These are phyloP conservation scores for Polydesmus complanatus DNA, from an alignment of 2,888 invertebrate genomes.

Conservation along the genomic window DNA sequence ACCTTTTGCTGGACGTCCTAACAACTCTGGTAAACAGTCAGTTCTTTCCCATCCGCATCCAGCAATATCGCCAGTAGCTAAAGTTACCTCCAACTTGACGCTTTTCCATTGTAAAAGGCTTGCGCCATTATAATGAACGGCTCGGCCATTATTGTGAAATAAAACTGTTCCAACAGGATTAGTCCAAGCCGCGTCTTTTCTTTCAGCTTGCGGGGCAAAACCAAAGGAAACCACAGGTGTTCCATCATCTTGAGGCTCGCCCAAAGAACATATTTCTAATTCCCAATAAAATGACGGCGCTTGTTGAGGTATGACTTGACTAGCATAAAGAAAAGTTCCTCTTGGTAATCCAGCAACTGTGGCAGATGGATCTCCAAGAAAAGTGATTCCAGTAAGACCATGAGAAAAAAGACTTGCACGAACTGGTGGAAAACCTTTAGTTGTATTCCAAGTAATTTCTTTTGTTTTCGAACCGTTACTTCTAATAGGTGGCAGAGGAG, in stretches of 20 bases:
- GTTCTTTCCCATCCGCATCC: conserved; percentile 32
- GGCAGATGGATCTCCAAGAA: conserved; percentile 31
- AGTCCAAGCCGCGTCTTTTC: conserved; percentile 32
- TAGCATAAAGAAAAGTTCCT: conserved; percentile 31
- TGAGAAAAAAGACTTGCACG: conserved; percentile 30
- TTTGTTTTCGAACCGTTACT: background rate
- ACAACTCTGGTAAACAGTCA: conserved; percentile 22
- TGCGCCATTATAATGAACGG: conserved; percentile 33
- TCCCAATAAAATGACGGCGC: conserved; percentile 34
- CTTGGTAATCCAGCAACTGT: conserved; percentile 28
- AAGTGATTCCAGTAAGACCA: conserved; percentile 28
- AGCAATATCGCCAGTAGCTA: conserved; percentile 30
- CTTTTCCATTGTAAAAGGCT: conserved; percentile 33
- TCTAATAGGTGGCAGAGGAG: conserved; percentile 30
- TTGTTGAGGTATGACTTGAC: conserved; percentile 29
- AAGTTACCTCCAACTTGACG: conserved; percentile 28
- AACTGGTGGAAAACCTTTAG: conserved; percentile 30
- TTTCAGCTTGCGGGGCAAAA: conserved; percentile 32
- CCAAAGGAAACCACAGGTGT: conserved; percentile 30
- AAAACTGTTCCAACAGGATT: conserved; percentile 32
- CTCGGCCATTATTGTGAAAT: conserved; percentile 32
- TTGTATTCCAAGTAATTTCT: conserved; percentile 26
- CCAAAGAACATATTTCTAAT: conserved; percentile 28
- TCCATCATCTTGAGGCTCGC: conserved; percentile 13
- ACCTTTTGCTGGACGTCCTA: conserved; percentile 27